Evolutionary conservation across 2,797 vertebrate species (phyloP).

Genomic region (Acrossocheilus fasciatus): DNA sequence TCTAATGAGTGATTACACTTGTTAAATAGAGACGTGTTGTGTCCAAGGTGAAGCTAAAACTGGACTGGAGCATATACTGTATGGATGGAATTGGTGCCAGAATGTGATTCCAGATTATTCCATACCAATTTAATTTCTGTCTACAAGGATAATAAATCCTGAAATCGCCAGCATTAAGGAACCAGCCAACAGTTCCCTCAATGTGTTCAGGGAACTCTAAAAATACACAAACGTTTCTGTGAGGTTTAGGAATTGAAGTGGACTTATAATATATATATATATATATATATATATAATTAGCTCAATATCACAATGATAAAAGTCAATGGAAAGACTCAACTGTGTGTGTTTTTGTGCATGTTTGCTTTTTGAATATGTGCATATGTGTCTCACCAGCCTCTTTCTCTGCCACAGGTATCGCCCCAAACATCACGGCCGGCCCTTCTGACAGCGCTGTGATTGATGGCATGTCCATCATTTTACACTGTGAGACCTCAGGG

Average conservation of each 20-base stretch:
- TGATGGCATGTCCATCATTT: slow-evolving; percentile 92
- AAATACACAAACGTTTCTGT: background rate
- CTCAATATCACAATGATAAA: background rate
- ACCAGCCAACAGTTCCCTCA: background rate
- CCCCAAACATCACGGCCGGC: slow-evolving; percentile 95
- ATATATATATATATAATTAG: slow-evolving; percentile 3
- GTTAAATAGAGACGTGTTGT: background rate
- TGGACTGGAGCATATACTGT: background rate
- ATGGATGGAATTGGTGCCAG: background rate
- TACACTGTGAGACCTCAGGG: slow-evolving; percentile 95
- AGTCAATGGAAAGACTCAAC: background rate
- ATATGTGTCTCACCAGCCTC: slow-evolving; percentile 2
- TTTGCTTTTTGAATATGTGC: slow-evolving; percentile 31
- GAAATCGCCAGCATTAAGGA: background rate
- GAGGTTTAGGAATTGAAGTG: background rate
- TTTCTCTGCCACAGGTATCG: slow-evolving; percentile 83
- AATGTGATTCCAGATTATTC: background rate
- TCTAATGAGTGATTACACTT: background rate
- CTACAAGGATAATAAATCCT: background rate
- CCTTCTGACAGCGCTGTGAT: slow-evolving; percentile 96
- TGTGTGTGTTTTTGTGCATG: slow-evolving; percentile 5
- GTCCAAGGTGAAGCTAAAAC: background rate
- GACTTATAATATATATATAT: too few species aligned
- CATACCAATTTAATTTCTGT: background rate
- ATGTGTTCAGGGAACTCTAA: background rate